These are phyloP conservation scores for Amorpha juglandis DNA, from an alignment of 2,888 invertebrate genomes.

Conservation along the genomic window DNA sequence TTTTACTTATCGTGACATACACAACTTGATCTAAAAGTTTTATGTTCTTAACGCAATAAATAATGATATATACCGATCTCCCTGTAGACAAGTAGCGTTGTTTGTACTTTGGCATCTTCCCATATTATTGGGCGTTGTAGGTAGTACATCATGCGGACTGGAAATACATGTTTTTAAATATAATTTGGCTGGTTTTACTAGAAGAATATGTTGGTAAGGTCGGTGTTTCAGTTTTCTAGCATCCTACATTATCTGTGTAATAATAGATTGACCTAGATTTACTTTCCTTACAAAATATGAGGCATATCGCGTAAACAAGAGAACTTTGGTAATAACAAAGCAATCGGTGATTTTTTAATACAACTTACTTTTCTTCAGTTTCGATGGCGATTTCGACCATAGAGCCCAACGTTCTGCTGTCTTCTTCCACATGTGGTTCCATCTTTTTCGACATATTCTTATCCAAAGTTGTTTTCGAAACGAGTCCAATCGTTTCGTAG, in stretches of 20 bases:
- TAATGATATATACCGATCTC: slow-evolving; percentile 53
- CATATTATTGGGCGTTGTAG: slow-evolving; percentile 51
- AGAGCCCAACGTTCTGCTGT: slow-evolving; percentile 55
- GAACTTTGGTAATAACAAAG: too few relatives aligned
- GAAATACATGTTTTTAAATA: slow-evolving; percentile 32
- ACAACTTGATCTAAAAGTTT: background rate
- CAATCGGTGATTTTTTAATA: background rate
- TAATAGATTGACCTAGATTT: too few relatives aligned
- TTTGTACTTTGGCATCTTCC: slow-evolving; percentile 62
- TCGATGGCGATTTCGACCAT: slow-evolving; percentile 53
- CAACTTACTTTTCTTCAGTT: slow-evolving; percentile 53
- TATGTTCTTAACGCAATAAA: background rate
- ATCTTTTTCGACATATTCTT: slow-evolving; percentile 53
- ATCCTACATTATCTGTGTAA: too few relatives aligned
- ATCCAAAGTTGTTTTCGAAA: slow-evolving; percentile 51
- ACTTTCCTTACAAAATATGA: too few relatives aligned
- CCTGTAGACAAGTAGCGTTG: slow-evolving; percentile 49
- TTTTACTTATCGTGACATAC: background rate
- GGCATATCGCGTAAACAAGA: too few relatives aligned
- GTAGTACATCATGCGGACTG: slow-evolving; percentile 54
- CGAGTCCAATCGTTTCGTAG: slow-evolving; percentile 44
- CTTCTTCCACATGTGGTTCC: slow-evolving; percentile 64
- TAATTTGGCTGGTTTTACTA: background rate
- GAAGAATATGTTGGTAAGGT: background rate
- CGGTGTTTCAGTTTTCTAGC: background rate